phyloP scores from a whole-genome alignment of 2,797 vertebrate species.

The Onychomys leucogaster region DNA sequence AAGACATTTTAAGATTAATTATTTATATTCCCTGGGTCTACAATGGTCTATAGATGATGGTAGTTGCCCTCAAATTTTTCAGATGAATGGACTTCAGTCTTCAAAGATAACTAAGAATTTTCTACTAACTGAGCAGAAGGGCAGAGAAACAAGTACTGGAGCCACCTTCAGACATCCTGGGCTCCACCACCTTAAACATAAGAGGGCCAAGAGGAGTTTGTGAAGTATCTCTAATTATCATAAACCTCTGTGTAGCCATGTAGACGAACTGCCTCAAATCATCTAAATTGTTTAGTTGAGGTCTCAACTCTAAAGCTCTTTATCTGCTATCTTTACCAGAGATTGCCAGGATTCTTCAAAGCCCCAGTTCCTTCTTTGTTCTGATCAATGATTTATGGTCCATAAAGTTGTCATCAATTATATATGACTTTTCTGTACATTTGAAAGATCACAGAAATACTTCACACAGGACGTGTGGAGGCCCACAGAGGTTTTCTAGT shows the following conservation, averaged over 20 bases:
- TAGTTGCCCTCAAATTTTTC: background rate
- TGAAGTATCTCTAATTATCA: background rate
- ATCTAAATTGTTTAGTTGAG: background rate
- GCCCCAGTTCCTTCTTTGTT: background rate
- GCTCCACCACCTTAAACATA: background rate
- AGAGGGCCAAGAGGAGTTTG: background rate
- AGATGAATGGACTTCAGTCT: background rate
- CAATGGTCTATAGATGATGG: background rate
- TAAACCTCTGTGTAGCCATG: background rate
- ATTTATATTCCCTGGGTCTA: background rate
- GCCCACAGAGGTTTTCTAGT: too few species aligned
- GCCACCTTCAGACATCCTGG: background rate
- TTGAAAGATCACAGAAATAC: background rate
- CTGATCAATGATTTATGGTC: background rate
- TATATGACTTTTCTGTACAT: background rate
- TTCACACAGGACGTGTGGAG: background rate
- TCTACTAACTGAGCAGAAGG: slow-evolving; percentile 20
- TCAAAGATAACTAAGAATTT: slow-evolving; percentile 20
- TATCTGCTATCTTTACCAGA: background rate
- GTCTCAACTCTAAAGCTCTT: background rate
- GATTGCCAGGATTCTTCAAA: background rate
- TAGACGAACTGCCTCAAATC: background rate
- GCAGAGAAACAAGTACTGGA: background rate
- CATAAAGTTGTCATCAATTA: background rate
- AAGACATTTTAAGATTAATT: background rate